phyloP scores from a whole-genome alignment of 2,113 vertebrate species.

The Pelecanus crispus region DNA sequence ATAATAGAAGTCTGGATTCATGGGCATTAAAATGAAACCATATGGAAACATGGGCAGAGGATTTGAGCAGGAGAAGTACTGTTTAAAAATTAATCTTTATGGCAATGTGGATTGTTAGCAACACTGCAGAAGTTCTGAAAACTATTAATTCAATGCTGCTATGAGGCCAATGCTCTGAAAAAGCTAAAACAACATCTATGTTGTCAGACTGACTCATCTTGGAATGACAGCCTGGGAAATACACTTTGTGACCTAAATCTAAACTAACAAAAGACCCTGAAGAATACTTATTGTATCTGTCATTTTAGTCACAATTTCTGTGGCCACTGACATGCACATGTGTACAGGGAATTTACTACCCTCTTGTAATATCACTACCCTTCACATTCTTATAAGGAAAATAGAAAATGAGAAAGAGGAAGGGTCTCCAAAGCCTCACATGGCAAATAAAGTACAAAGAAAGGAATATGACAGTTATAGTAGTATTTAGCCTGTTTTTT shows the following conservation, averaged over 20 bases:
- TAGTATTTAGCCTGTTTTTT: background rate
- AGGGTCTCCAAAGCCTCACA: background rate
- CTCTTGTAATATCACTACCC: background rate
- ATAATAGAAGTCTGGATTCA: constrained; percentile 11
- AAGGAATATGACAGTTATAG: background rate
- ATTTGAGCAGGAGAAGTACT: constrained; percentile 7
- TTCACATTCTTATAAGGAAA: background rate
- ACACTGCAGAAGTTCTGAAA: constrained; percentile 5
- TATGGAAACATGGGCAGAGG: background rate
- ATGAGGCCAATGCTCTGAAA: background rate
- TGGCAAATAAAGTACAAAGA: background rate
- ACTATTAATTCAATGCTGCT: background rate
- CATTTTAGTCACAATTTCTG: constrained; percentile 15
- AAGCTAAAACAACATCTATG: background rate
- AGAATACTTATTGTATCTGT: background rate
- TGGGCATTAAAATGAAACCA: constrained; percentile 42
- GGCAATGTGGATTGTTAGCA: background rate
- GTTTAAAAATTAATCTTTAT: constrained; percentile 47
- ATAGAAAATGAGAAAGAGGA: background rate
- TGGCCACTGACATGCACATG: background rate
- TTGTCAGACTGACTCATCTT: background rate
- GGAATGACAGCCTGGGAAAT: background rate
- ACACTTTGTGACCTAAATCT: constrained; percentile 13
- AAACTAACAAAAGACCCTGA: constrained; percentile 2
- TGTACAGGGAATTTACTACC: background rate